phyloP scores from a whole-genome alignment of 2,888 invertebrate species.

The Athalia cordata region DNA sequence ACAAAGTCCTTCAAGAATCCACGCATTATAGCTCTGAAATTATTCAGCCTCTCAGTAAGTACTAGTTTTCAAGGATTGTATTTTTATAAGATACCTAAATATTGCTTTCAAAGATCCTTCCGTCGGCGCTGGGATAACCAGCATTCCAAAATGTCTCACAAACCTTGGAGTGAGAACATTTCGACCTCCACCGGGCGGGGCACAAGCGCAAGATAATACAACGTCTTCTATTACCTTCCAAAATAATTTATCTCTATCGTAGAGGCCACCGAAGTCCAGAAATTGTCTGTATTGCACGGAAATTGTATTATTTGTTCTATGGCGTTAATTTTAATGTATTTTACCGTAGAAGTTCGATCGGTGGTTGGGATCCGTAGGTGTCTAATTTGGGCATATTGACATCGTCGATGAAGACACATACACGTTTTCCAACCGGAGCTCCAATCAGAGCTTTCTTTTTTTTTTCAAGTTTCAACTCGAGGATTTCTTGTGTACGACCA shows the following conservation, averaged over 20 bases:
- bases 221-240: conserved; percentile 93
- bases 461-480: conserved; percentile 90
- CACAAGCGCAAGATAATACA: conserved; percentile 88
- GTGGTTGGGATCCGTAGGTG: conserved; percentile 93
- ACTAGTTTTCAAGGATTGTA: not conserved
- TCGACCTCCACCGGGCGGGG: conserved; percentile 93
- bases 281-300: conserved; percentile 77
- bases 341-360: conserved; percentile 89
- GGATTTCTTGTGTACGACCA: conserved; percentile 87
- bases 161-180: conserved; percentile 90
- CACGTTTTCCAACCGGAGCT: conserved; percentile 87
- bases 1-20: conserved; percentile 89
- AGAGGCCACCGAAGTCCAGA: conserved; percentile 87
- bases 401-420: conserved; percentile 92
- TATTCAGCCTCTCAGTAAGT: not conserved
- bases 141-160: conserved; percentile 91
- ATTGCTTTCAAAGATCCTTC: conserved; percentile 86
- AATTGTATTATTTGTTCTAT: not conserved
- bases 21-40: conserved; percentile 78
- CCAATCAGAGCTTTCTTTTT: conserved; percentile 87
- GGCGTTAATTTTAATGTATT: not conserved
- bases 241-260: conserved; percentile 90
- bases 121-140: conserved; percentile 88
- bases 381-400: conserved; percentile 93
- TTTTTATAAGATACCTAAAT: conserved; percentile 74